Conservation (phyloP, 2,113 vertebrate genomes). For the Mus pahari region DNA sequence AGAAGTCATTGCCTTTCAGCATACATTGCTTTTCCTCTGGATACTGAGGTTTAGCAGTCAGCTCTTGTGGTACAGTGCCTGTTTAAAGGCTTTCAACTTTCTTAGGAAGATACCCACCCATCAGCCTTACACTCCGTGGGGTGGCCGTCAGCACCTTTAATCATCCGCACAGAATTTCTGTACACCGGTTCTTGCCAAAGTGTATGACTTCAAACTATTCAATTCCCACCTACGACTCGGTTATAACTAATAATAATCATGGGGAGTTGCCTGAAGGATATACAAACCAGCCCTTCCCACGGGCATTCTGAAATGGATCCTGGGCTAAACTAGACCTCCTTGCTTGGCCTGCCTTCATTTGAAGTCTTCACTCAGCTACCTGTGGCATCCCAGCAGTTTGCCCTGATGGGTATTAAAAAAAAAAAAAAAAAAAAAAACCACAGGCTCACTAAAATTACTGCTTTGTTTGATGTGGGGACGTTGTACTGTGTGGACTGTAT, state of each 20-base stretch:
- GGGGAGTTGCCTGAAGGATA: conserved; percentile 58
- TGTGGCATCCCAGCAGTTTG: background rate
- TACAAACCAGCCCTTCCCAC: conserved; percentile 14
- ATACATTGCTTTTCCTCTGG: background rate
- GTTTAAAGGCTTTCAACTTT: conserved; percentile 51
- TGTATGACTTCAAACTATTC: conserved; percentile 46
- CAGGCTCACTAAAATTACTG: background rate
- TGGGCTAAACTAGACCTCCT: background rate
- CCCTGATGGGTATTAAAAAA: background rate
- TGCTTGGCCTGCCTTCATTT: background rate
- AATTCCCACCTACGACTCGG: conserved; percentile 60
- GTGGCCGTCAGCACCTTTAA: conserved; percentile 40
- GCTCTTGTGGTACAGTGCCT: background rate
- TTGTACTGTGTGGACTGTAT: background rate
- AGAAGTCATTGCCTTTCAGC: background rate
- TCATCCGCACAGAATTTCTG: conserved; percentile 53
- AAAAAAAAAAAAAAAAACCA: too few species aligned
- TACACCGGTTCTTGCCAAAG: conserved; percentile 18
- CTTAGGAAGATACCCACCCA: background rate
- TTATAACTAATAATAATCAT: conserved; percentile 60
- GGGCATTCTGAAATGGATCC: conserved; percentile 12
- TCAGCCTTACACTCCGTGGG: background rate
- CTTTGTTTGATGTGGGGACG: background rate
- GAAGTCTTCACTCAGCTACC: background rate
- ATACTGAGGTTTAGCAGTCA: background rate